phyloP scores from a whole-genome alignment of 92 coral and sea anemone genomes.

The Actinernus sp. region DNA sequence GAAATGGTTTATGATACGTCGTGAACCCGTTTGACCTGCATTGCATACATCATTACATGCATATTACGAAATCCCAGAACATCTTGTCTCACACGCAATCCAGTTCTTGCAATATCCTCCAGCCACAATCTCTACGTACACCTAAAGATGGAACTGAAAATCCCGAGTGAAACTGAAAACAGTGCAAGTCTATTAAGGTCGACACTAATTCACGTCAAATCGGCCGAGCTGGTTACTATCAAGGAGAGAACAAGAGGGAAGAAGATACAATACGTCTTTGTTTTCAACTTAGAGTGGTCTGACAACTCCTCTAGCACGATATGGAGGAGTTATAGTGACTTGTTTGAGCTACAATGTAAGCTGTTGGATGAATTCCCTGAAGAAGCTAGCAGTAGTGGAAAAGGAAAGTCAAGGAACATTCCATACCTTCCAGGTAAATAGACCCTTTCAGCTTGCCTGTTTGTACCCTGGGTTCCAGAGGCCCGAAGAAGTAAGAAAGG shows the following conservation, averaged over 20 bases:
- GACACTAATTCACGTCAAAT: conserved; percentile 11
- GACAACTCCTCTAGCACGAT: conserved; percentile 61
- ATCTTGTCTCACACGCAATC: background rate
- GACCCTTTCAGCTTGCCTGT: no score
- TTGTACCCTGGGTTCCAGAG: no score
- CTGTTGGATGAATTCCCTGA: conserved; percentile 78
- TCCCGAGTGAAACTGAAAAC: conserved; percentile 11
- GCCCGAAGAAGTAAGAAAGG: no score
- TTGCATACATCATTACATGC: no score
- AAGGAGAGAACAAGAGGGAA: conserved; percentile 46
- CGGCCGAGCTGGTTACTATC: conserved; percentile 38
- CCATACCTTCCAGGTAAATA: conserved; percentile 85
- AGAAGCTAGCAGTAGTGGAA: conserved; percentile 71
- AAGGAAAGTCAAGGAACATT: conserved; percentile 56
- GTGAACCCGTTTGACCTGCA: no score
- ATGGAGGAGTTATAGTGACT: conserved; percentile 86
- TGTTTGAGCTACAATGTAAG: conserved; percentile 82
- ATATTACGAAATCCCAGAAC: no score
- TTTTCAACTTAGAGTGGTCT: conserved; percentile 72
- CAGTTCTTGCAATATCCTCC: background rate
- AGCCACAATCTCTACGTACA: background rate
- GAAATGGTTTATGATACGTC: background rate
- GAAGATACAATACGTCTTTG: conserved; percentile 73
- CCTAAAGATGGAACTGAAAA: background rate
- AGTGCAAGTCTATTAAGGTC: background rate